Base-by-base conservation (phyloP, 1,140 invertebrate genomes). In the Paralvinella palmiformis region DNA sequence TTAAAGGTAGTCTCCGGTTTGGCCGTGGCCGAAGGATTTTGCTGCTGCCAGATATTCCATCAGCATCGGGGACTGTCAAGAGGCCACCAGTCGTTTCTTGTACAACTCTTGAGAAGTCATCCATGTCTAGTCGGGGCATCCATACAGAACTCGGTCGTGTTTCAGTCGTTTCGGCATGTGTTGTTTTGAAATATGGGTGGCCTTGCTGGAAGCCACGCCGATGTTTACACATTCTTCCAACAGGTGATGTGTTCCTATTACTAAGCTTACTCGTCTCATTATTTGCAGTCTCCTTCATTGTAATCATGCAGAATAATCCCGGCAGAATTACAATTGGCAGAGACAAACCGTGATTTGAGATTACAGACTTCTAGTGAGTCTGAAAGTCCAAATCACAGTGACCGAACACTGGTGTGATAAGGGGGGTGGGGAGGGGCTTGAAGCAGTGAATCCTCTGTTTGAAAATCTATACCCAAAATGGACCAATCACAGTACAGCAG, bases 301-400 rank as follows among this genome's bases (percentile, higher is more conserved):
- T n/a, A n/a, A n/a, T n/a, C n/a, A n/a, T n/a, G n/a, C n/a, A n/a
- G n/a, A n/a, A n/a, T n/a, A n/a, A n/a, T n/a, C n/a, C n/a, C n/a
- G n/a, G n/a, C n/a, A n/a, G n/a, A n/a, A n/a, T n/a, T n/a, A n/a
- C n/a, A n/a, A n/a, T n/a, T n/a, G n/a, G n/a, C n/a, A n/a, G n/a
- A 41, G 37, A 41, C 37, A 41, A 41, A 41, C 37, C 37, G 37
- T 41, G 10, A 41, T 41, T 41, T 10, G 37, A 41, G n/a, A 41
- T 41, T 41, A 41, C 37, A 41, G 37, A 41, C 37, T 41, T 41
- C 37, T 41, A 10, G n/a, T 13, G 5, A 48, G 45, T 48, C 15
- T 48, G 45, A 22, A n/a, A 48, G 3, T 48, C 45, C 45, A 48
- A 48, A 48, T 48, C 45, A 48, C 45, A 48, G 45, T 4, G 45